Base-by-base conservation (phyloP, 2,113 vertebrate species). In the Numida meleagris region DNA sequence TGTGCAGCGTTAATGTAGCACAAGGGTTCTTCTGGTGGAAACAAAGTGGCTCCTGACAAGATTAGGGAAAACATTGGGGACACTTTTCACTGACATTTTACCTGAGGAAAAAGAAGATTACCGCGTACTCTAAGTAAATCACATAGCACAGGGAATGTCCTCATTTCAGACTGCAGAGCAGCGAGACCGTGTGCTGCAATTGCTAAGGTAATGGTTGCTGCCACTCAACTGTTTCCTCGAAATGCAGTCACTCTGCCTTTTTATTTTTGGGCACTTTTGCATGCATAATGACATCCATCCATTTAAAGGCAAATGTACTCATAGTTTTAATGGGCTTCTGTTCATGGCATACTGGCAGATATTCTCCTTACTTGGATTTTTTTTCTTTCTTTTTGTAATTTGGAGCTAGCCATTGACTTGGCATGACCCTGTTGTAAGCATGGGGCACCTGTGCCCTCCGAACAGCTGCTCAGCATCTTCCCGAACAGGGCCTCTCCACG, bases 231-330 rank as follows among this genome's bases (percentile, higher is more conserved):
- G 88, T 94, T 96, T 97, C 93, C 85, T 96, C 57, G 4, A 96
- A 96, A 96, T 72, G 93, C 89, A 95, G 82, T 88, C 85, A 68
- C 87, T 94, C 75, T 97, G 94, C 89, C 93, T 95, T 89, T 95
- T 96, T 95, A 95, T 97, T 94, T 97, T 95, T 93, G 96, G 85
- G 94, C 91, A 95, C 87, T 95, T 97, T 88, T 95, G 94, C 94
- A 93, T 94, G 89, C 91, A 83, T 94, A 95, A 95, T 95, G 89
- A 94, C 72, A 95, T 50, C 82, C 82, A 95, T 93, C 79, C 91
- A 93, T 96, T 96, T 95, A 95, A 96, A 97, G 82, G 93, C 82
- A 96, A 97, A 95, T 90, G 75, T 93, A 68, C 94, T 83, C 76
- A 80, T 75, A 89, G 88, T 90, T 95, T 96, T 94, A 95, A 93